Conservation (phyloP, 30 jellyfish, hydroid and myxozoan species). For the Phacellophora camtschatica region DNA sequence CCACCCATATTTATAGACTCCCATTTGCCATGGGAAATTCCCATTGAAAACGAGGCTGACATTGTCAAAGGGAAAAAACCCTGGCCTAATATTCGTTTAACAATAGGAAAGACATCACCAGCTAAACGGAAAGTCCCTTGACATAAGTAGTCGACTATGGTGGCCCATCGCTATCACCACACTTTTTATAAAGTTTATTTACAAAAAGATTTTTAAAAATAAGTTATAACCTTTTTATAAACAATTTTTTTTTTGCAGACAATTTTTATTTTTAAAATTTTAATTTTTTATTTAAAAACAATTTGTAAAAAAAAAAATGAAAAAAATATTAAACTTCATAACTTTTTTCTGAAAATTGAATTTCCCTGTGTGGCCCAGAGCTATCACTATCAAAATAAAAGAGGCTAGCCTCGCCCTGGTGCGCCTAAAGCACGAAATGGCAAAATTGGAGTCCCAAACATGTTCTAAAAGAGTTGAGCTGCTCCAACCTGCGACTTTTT, state of each 20-base stretch:
- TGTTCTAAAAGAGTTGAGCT: too few relatives aligned
- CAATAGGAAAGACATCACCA: too few relatives aligned
- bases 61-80: constrained; percentile 21
- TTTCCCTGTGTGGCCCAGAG: constrained; percentile 24
- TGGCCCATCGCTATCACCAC: constrained; percentile 46
- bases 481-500: too few relatives aligned
- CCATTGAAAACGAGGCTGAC: neutral
- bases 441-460: too few relatives aligned
- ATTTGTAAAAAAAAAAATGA: neutral
- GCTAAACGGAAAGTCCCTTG: neutral
- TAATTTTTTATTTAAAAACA: neutral
- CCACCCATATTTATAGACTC: too few relatives aligned
- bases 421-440: too few relatives aligned
- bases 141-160: constrained; percentile 6
- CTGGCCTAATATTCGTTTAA: too few relatives aligned
- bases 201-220: neutral
- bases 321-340: neutral
- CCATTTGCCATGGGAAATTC: neutral
- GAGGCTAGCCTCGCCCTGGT: constrained; percentile 30
- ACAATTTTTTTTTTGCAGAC: neutral
- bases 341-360: neutral
- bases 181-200: neutral
- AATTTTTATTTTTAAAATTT: neutral
- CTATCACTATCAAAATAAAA: constrained; percentile 20
- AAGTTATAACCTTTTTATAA: neutral